Evolutionary conservation across 2,797 vertebrate species (phyloP).

Genomic region (Lutjanus argentimaculatus): DNA sequence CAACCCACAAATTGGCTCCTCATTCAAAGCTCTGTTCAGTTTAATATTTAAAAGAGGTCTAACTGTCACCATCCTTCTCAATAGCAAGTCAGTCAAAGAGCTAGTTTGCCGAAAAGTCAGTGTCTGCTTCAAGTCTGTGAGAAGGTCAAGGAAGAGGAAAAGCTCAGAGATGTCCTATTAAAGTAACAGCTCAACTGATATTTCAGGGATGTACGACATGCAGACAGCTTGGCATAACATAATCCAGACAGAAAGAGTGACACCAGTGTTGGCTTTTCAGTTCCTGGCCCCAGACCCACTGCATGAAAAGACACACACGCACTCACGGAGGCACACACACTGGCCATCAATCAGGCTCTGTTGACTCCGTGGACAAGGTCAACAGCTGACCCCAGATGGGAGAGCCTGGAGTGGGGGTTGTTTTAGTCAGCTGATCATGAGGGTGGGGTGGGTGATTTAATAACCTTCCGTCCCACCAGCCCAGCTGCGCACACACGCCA

Average conservation of each 20-base stretch:
- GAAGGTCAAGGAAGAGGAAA: slow-evolving; percentile 23
- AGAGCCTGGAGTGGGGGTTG: slow-evolving; percentile 24
- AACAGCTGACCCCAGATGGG: slow-evolving; percentile 50
- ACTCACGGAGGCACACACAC: slow-evolving; percentile 21
- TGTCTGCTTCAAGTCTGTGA: slow-evolving; percentile 8
- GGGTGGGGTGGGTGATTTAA: slow-evolving; percentile 11
- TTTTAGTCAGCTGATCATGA: slow-evolving; percentile 56
- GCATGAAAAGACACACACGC: slow-evolving; percentile 9
- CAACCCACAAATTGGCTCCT: slow-evolving; percentile 19
- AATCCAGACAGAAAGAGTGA: slow-evolving; percentile 61
- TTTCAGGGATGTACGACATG: slow-evolving; percentile 49
- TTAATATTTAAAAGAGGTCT: slow-evolving; percentile 4
- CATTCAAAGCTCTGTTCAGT: slow-evolving; percentile 20
- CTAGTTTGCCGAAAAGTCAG: slow-evolving; percentile 7
- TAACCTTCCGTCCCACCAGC: background rate
- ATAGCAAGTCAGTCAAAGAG: slow-evolving; percentile 14
- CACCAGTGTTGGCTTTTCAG: slow-evolving; percentile 25
- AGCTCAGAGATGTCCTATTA: slow-evolving; percentile 30
- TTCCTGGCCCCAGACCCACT: slow-evolving; percentile 24
- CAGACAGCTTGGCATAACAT: slow-evolving; percentile 58
- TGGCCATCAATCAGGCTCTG: slow-evolving; percentile 51
- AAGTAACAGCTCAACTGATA: slow-evolving; percentile 42
- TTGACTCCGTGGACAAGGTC: slow-evolving; percentile 56
- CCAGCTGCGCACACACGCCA: slow-evolving; percentile 7
- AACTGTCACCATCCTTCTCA: background rate